These are phyloP conservation scores for Bombus fervidus DNA, from an alignment of 1,140 invertebrate species.

Conservation along the genomic window DNA sequence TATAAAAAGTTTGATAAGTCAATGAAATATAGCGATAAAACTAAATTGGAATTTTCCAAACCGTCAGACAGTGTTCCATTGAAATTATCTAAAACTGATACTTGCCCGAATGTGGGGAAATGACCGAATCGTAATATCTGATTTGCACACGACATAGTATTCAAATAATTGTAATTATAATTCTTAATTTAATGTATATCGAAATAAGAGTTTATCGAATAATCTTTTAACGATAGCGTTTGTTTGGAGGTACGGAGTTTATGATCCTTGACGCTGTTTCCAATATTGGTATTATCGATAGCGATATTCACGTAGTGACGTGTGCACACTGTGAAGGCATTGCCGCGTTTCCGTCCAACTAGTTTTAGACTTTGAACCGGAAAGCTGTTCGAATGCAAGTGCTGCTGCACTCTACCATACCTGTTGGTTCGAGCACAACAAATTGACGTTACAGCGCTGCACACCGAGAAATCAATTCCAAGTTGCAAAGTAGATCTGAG, in stretches of 20 bases:
- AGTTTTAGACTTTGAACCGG: not conserved
- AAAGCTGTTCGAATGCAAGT: not conserved
- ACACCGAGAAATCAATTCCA: not conserved
- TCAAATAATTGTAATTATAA: not conserved
- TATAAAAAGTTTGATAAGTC: no score
- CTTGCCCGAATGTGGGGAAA: no score
- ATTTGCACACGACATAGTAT: no score
- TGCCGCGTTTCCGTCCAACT: not conserved
- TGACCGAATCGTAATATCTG: no score
- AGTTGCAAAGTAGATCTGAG: not conserved
- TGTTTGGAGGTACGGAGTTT: not conserved
- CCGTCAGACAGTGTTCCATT: no score
- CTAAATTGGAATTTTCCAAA: no score
- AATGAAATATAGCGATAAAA: no score
- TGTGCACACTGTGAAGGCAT: not conserved
- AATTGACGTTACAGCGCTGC: not conserved
- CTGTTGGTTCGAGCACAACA: not conserved
- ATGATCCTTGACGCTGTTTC: not conserved
- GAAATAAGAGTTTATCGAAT: not conserved
- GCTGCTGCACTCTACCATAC: not conserved
- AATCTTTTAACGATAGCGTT: not conserved
- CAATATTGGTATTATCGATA: not conserved
- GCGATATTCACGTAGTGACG: not conserved
- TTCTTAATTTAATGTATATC: not conserved
- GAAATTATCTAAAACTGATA: no score